These are phyloP conservation scores for Lindbergichthys nudifrons DNA, from an alignment of 2,797 vertebrate genomes.

Conservation along the genomic window DNA sequence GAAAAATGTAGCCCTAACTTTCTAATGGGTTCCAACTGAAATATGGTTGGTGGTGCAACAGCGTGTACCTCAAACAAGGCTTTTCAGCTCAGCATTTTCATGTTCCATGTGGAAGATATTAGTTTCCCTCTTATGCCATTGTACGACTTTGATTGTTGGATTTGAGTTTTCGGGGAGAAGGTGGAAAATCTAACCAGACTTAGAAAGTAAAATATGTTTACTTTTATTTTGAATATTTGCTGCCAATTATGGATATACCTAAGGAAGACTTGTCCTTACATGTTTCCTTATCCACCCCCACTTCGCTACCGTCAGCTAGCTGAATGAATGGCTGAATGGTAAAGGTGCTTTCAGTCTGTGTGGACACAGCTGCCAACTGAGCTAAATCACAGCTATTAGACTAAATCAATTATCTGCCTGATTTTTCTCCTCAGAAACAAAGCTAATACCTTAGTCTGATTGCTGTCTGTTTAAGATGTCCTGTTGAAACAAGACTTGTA, in stretches of 20 bases:
- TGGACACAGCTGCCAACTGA: conserved; percentile 68
- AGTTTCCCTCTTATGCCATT: conserved; percentile 54
- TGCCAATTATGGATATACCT: background rate
- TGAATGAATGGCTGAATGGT: conserved; percentile 39
- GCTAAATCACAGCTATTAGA: conserved; percentile 66
- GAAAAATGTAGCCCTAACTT: conserved; percentile 74
- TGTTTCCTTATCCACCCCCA: conserved; percentile 15
- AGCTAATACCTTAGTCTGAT: conserved; percentile 10
- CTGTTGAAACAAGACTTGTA: conserved; percentile 19
- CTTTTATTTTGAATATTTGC: conserved; percentile 1
- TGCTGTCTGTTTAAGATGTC: conserved; percentile 21
- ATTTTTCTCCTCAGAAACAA: conserved; percentile 51
- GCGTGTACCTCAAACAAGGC: conserved; percentile 65
- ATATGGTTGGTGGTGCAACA: conserved; percentile 69
- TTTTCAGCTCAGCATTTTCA: conserved; percentile 56
- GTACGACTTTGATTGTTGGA: conserved; percentile 55
- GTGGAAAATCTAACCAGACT: conserved; percentile 32
- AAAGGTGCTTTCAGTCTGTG: conserved; percentile 44
- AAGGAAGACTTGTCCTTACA: conserved; percentile 3
- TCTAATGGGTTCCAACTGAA: conserved; percentile 83
- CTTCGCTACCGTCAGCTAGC: background rate
- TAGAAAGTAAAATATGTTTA: background rate
- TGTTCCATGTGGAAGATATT: conserved; percentile 74
- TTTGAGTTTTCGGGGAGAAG: conserved; percentile 41
- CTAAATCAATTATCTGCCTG: conserved; percentile 53